phyloP scores from a whole-genome alignment of 2,113 vertebrate species.

The Pleuronectes platessa region DNA sequence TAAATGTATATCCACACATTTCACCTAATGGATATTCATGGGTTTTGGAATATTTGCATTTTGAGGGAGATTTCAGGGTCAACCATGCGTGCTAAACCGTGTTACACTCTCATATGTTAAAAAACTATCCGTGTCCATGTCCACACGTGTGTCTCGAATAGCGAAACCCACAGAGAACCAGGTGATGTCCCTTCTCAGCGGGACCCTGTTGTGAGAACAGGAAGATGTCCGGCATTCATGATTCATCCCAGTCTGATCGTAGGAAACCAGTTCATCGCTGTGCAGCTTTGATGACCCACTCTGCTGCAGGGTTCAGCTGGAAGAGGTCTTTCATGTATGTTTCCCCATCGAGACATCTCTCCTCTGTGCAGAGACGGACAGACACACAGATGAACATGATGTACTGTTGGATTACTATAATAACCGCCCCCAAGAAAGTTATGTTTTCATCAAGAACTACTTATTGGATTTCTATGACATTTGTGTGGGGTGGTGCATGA shows the following conservation, averaged over 20 bases:
- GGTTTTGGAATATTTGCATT: neutral
- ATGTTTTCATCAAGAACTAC: neutral
- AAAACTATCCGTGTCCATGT: neutral
- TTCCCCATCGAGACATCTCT: constrained; percentile 90
- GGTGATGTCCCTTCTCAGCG: neutral
- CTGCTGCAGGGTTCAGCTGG: constrained; percentile 93
- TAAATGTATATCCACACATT: neutral
- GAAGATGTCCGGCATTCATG: neutral
- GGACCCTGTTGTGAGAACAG: neutral
- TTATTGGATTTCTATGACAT: neutral
- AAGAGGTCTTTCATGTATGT: constrained; percentile 94
- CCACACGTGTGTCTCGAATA: constrained; percentile 5
- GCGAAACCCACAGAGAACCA: constrained; percentile 17
- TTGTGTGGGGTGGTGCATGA: neutral
- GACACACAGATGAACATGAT: neutral
- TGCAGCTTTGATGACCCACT: constrained; percentile 92
- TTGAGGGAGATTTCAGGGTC: constrained; percentile 12
- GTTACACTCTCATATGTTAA: neutral
- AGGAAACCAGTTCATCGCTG: constrained; percentile 54
- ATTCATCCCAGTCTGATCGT: neutral
- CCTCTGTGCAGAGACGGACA: constrained; percentile 78
- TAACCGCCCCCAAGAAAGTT: neutral
- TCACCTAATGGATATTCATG: neutral
- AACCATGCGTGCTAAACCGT: neutral
- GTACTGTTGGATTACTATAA: neutral